These are phyloP conservation scores for Drepanosiphum platanoidis DNA, from an alignment of 2,888 invertebrate species.

Conservation along the genomic window DNA sequence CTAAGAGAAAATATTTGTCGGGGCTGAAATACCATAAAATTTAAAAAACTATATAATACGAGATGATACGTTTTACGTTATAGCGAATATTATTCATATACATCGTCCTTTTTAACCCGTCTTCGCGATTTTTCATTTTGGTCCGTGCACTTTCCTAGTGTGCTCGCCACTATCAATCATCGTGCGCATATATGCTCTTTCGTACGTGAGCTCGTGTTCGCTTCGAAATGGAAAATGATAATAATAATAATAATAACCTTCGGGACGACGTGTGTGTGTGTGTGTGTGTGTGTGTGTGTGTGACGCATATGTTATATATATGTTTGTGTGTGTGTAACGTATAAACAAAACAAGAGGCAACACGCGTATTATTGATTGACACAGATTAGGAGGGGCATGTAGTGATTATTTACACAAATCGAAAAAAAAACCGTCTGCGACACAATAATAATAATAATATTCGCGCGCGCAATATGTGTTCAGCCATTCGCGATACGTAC, in stretches of 20 bases:
- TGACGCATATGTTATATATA: too few relatives aligned
- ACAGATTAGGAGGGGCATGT: neutral
- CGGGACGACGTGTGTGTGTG: neutral
- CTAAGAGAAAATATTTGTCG: too few relatives aligned
- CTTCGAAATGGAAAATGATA: neutral
- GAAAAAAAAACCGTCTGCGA: too few relatives aligned
- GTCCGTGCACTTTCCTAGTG: neutral
- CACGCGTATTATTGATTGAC: neutral
- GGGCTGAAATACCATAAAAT: neutral
- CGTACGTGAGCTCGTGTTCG: neutral
- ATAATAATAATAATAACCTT: neutral
- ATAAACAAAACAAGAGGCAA: neutral
- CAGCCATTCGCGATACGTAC: neutral
- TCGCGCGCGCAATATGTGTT: neutral
- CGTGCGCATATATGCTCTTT: neutral
- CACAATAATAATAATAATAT: neutral
- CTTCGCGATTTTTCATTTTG: neutral
- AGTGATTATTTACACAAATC: neutral
- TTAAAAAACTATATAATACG: too few relatives aligned
- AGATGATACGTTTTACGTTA: neutral
- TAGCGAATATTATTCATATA: neutral
- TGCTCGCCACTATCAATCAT: neutral
- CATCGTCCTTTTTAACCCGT: neutral
- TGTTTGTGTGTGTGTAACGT: too few relatives aligned
- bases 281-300: neutral